Conservation (phyloP, 2,888 invertebrate genomes). For the Ophion ventricosus region DNA sequence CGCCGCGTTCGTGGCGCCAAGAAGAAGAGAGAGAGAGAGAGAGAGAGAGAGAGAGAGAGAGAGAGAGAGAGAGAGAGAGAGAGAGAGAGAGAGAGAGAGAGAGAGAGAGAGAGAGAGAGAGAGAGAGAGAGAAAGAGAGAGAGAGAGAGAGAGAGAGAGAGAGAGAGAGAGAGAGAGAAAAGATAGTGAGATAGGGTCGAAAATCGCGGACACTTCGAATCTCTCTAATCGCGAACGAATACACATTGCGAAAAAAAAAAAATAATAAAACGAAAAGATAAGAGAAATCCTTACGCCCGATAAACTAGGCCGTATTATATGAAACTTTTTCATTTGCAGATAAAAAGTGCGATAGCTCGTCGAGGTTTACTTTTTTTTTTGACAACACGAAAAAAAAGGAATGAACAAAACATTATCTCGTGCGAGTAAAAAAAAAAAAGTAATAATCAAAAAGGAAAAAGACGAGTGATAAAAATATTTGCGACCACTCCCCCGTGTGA, state of each 20-base stretch:
- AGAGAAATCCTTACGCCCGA: background rate
- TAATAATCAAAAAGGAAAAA: background rate
- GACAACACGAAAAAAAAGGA: background rate
- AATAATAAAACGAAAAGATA: background rate
- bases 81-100: slow-evolving; percentile 67
- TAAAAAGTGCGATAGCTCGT: background rate
- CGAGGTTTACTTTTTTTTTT: background rate
- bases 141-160: slow-evolving; percentile 59
- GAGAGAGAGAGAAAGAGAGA: slow-evolving; percentile 18
- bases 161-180: slow-evolving; percentile 61
- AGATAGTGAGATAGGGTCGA: slow-evolving; percentile 33
- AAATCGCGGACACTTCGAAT: slow-evolving; percentile 60
- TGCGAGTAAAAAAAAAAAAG: background rate
- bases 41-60: slow-evolving; percentile 43
- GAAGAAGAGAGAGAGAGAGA: slow-evolving; percentile 71
- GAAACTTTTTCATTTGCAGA: background rate
- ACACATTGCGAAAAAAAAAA: background rate
- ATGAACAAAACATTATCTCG: background rate
- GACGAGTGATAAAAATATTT: background rate
- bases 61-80: slow-evolving; percentile 43
- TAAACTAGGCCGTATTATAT: slow-evolving; percentile 2
- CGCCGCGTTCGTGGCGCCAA: slow-evolving; percentile 82
- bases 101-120: slow-evolving; percentile 68
- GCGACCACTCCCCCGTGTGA: background rate
- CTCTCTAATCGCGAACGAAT: slow-evolving; percentile 36